Percentiles rank a stretch among this genome's conserved stretches.
phyloP scores from a whole-genome alignment of 2,113 vertebrate species.

The Pelusios castaneus region DNA sequence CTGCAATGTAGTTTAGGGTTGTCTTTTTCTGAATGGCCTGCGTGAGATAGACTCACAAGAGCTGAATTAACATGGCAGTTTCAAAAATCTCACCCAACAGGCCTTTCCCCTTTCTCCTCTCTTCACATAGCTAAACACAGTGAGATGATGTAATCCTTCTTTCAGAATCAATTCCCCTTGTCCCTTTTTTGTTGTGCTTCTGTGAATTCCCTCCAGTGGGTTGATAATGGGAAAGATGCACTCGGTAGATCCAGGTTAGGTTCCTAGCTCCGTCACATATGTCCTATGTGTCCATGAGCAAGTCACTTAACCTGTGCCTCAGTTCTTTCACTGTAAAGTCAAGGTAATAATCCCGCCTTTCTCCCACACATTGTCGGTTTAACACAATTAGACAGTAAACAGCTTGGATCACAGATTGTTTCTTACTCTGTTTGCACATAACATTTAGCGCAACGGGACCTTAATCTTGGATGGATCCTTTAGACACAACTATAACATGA shows the following conservation, averaged over 20 bases:
- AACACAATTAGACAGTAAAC: background rate
- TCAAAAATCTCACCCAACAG: background rate
- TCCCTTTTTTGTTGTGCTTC: background rate
- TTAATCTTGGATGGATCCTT: background rate
- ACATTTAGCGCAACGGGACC: background rate
- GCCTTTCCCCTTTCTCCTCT: background rate
- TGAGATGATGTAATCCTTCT: background rate
- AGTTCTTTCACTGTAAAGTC: background rate
- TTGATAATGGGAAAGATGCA: background rate
- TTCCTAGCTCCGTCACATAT: background rate
- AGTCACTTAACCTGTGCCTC: background rate
- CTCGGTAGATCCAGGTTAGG: background rate
- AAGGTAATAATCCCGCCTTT: fast-evolving
- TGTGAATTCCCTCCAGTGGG: background rate
- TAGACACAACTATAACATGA: background rate
- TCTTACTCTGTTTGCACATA: fast-evolving
- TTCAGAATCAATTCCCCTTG: background rate
- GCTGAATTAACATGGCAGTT: background rate
- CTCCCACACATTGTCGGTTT: fast-evolving
- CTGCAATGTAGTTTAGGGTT: background rate
- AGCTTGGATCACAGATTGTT: fast-evolving
- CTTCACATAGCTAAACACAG: background rate
- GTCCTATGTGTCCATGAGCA: background rate
- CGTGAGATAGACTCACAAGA: background rate
- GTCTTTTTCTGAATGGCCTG: background rate